A percentile compares a stretch with the other conserved stretches of the same genome.
phyloP scores from a whole-genome alignment of 1,140 invertebrate species.

The Pantala flavescens region DNA sequence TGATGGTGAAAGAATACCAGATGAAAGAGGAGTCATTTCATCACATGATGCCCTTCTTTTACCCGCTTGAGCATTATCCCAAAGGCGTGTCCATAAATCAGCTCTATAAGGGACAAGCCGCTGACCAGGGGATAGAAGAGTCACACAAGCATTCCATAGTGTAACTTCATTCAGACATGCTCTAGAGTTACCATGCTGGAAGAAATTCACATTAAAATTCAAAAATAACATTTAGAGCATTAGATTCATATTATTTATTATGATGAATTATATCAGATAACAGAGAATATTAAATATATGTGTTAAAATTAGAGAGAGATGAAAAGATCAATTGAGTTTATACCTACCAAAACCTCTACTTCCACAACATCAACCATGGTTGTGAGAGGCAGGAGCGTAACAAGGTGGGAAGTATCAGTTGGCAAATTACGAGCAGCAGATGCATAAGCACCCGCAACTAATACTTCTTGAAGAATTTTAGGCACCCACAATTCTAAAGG shows the following conservation, averaged over 20 bases:
- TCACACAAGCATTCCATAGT: conserved; percentile 67
- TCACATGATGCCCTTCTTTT: not conserved
- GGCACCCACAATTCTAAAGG: conserved; percentile 41
- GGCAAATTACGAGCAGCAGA: conserved; percentile 59
- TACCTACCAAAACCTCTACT: conserved; percentile 39
- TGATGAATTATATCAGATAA: too few species aligned
- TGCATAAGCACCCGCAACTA: conserved; percentile 58
- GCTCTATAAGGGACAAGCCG: conserved; percentile 62
- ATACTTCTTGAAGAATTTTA: conserved; percentile 61
- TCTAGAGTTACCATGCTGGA: conserved; percentile 32
- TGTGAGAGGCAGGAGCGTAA: conserved; percentile 59
- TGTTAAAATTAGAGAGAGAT: too few species aligned
- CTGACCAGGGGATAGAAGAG: conserved; percentile 69
- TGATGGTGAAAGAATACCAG: not conserved
- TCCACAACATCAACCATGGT: conserved; percentile 41
- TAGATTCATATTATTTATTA: too few species aligned
- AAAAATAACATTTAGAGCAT: not conserved
- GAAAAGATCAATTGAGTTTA: not conserved
- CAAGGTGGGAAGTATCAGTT: conserved; percentile 50
- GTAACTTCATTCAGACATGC: conserved; percentile 51
- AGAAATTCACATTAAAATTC: not conserved
- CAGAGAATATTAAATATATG: too few species aligned
- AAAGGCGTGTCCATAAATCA: conserved; percentile 71
- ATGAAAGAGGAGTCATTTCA: not conserved
- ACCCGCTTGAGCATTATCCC: conserved; percentile 47